These are phyloP conservation scores for Chlorocebus sabaeus DNA, from an alignment of 2,113 vertebrate genomes.

Conservation along the genomic window DNA sequence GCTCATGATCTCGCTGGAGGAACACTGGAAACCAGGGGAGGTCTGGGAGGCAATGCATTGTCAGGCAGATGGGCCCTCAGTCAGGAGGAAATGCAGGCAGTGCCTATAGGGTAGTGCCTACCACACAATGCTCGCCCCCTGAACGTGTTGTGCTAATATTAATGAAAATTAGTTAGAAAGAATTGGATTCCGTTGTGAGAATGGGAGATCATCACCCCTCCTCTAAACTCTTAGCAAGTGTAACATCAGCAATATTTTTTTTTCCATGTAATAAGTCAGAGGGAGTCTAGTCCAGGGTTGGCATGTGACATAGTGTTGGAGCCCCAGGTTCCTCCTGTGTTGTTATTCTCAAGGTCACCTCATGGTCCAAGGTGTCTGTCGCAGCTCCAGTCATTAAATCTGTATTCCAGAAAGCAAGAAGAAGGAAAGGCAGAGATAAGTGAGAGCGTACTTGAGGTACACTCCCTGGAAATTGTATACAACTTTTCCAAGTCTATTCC, in stretches of 20 bases:
- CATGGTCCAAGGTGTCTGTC: not conserved
- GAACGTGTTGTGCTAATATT: not conserved
- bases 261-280: not conserved
- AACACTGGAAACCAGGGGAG: not conserved
- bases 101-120: accelerated
- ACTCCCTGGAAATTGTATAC: not conserved
- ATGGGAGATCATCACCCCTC: not conserved
- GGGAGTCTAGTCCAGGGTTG: not conserved
- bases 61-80: not conserved
- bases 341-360: not conserved
- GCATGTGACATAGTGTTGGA: not conserved
- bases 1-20: not conserved
- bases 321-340: not conserved
- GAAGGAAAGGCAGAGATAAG: not conserved
- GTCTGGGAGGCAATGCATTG: not conserved
- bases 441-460: not conserved
- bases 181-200: not conserved
- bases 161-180: not conserved
- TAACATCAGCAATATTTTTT: not conserved
- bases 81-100: not conserved
- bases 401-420: not conserved
- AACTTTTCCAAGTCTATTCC: not conserved
- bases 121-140: not conserved
- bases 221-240: not conserved
- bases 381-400: not conserved